phyloP scores from a whole-genome alignment of 2,888 invertebrate species.

The Escarpia spicata region DNA sequence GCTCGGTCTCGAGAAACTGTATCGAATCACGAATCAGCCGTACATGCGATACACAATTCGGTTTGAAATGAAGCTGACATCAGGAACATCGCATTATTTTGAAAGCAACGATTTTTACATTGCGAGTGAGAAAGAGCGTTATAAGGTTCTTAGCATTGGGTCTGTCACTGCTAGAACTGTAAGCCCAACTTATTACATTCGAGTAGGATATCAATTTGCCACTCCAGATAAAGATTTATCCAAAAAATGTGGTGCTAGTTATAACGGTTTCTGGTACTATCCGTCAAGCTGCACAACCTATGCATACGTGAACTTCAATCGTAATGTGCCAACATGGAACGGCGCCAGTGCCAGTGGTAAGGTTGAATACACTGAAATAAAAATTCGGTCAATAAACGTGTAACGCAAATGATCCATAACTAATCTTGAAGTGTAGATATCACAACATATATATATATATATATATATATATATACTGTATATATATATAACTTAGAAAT shows the following conservation, averaged over 20 bases:
- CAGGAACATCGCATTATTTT: too few species aligned
- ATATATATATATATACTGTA: too few species aligned
- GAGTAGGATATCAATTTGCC: background rate
- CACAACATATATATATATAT: too few species aligned
- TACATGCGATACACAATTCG: too few species aligned
- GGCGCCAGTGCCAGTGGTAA: background rate
- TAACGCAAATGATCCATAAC: background rate
- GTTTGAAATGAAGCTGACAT: too few species aligned
- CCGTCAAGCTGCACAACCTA: background rate
- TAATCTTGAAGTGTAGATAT: background rate
- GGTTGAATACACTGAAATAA: background rate
- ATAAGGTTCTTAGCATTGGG: too few species aligned
- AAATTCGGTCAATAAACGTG: background rate
- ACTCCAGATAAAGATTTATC: background rate
- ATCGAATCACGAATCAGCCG: too few species aligned
- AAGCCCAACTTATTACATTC: background rate
- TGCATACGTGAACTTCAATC: background rate
- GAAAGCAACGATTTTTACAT: too few species aligned
- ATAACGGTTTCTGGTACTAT: background rate
- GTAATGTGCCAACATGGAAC: background rate
- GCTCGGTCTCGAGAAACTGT: too few species aligned
- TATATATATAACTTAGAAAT: too few species aligned
- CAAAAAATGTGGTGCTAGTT: background rate
- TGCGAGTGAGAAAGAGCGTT: too few species aligned
- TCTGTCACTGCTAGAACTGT: background rate